A percentile compares a stretch with the other conserved stretches of the same genome.
These are phyloP conservation scores for Drosophila cognata DNA, from an alignment of 2,888 invertebrate species.

Conservation along the genomic window DNA sequence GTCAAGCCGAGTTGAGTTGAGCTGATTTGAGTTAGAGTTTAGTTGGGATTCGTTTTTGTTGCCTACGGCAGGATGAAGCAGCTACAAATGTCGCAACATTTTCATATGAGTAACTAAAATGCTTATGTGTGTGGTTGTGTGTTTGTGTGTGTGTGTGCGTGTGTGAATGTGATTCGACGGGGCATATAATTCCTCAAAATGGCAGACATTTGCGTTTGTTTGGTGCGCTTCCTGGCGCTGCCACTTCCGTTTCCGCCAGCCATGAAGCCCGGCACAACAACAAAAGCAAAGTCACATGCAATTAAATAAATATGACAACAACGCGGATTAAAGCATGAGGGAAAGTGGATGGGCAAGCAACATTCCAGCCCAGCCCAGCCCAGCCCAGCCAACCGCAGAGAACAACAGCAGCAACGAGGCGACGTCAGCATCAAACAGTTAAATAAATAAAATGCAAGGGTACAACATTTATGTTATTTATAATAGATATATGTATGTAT, in stretches of 20 bases:
- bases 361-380: constrained; percentile 16
- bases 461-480: constrained; percentile 21
- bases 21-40: constrained; percentile 31
- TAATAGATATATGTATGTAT: constrained; percentile 2
- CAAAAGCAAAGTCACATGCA: constrained; percentile 70
- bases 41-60: constrained; percentile 28
- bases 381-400: constrained; percentile 22
- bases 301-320: constrained; percentile 78
- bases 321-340: constrained; percentile 5
- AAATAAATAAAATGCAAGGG: constrained; percentile 40
- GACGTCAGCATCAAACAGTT: constrained; percentile 37
- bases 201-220: constrained; percentile 80
- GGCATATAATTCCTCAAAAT: constrained; percentile 77
- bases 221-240: constrained; percentile 80
- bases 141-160: constrained; percentile 20
- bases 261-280: constrained; percentile 47
- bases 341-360: constrained; percentile 5
- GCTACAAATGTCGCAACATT: constrained; percentile 32
- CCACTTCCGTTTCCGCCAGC: constrained; percentile 75
- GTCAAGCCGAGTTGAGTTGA: constrained; percentile 26
- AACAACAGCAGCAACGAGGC: constrained; percentile 15
- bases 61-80: constrained; percentile 41
- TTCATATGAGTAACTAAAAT: constrained; percentile 58
- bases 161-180: constrained; percentile 44
- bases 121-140: constrained; percentile 6